phyloP scores from a whole-genome alignment of 1,140 invertebrate genomes.

The Uloborus diversus region DNA sequence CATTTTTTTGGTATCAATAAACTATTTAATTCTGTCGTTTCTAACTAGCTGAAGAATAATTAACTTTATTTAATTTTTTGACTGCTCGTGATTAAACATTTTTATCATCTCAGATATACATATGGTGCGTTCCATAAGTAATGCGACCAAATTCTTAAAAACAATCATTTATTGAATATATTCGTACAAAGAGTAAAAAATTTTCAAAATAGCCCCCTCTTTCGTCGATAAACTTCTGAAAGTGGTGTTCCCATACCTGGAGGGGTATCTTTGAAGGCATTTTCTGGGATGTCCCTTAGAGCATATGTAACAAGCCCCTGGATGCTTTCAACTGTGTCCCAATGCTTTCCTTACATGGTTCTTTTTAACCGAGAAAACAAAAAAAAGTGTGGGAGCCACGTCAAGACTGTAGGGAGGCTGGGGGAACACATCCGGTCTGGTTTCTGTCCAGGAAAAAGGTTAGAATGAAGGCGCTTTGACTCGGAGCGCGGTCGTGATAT shows the following conservation, averaged over 20 bases:
- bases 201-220: background rate
- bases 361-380: background rate
- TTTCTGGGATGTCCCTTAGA: background rate
- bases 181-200: background rate
- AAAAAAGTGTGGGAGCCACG: background rate
- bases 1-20: too few species aligned
- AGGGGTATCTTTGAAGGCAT: background rate
- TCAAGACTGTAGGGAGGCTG: constrained; percentile 1
- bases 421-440: background rate
- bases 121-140: too few species aligned
- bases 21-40: too few species aligned
- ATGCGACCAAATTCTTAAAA: too few species aligned
- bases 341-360: background rate
- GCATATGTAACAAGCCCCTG: background rate
- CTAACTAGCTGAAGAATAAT: too few species aligned
- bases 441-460: background rate
- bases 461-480: background rate
- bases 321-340: background rate
- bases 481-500: background rate
- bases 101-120: too few species aligned
- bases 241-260: background rate
- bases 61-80: too few species aligned
- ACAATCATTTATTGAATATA: too few species aligned
- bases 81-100: too few species aligned
- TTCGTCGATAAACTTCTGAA: background rate